Percentiles rank a stretch among this genome's conserved stretches.
These are phyloP conservation scores for Rugalucina vietnamica DNA, from an alignment of 2,888 invertebrate species.

Conservation along the genomic window DNA sequence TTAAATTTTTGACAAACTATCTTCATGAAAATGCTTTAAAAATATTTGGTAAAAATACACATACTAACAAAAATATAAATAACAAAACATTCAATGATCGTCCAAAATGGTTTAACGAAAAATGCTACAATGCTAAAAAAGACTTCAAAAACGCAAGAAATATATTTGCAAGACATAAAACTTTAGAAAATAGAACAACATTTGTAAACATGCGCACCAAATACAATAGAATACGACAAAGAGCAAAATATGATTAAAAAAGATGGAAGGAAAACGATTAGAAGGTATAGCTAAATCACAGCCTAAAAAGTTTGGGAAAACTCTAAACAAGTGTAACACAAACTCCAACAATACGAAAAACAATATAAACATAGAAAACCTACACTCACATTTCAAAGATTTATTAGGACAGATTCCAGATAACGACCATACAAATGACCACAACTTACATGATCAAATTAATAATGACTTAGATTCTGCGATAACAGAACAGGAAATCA, in stretches of 20 bases:
- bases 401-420: background rate
- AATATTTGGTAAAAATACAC: background rate
- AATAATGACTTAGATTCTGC: background rate
- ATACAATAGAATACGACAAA: conserved; percentile 16
- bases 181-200: background rate
- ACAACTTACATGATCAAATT: background rate
- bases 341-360: background rate
- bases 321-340: background rate
- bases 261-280: background rate
- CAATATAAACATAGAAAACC: background rate
- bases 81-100: background rate
- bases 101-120: background rate
- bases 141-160: conserved; percentile 29
- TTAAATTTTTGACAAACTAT: background rate
- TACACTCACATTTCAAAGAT: conserved; percentile 19
- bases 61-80: background rate
- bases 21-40: background rate
- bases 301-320: conserved; percentile 20
- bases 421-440: background rate
- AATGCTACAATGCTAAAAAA: background rate
- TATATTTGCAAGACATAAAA: conserved; percentile 15
- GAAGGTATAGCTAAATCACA: conserved; percentile 11
- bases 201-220: background rate
- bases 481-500: conserved; percentile 7
- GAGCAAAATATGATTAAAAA: background rate